A percentile compares a stretch with the other conserved stretches of the same genome.
These are phyloP conservation scores for Lampropteryx suffumata DNA, from an alignment of 2,888 invertebrate species.

Conservation along the genomic window DNA sequence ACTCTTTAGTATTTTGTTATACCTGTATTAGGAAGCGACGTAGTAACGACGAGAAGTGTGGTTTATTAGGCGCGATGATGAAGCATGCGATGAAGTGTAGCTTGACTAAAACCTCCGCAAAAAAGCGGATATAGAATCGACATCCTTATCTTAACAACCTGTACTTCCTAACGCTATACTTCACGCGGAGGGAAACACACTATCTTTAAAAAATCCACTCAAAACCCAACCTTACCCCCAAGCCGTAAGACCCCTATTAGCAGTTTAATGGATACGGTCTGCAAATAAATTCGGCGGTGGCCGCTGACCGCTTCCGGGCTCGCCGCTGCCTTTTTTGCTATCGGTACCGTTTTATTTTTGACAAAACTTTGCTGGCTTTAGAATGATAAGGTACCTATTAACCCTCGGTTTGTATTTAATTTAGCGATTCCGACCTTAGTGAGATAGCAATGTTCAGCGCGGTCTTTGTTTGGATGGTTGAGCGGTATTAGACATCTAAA, in stretches of 20 bases:
- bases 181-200: constrained; percentile 36
- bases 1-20: too few species aligned
- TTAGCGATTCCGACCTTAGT: too few species aligned
- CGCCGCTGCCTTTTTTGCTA: constrained; percentile 42
- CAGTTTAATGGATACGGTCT: constrained; percentile 37
- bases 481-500: too few species aligned
- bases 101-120: constrained; percentile 27
- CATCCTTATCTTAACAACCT: constrained; percentile 63
- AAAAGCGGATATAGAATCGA: constrained; percentile 57
- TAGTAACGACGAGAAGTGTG: too few species aligned
- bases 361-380: constrained; percentile 48
- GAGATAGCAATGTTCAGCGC: too few species aligned
- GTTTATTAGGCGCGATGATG: not conserved
- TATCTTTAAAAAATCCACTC: constrained; percentile 16
- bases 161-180: constrained; percentile 63
- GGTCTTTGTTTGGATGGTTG: too few species aligned
- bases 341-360: constrained; percentile 43
- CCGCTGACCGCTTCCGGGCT: constrained; percentile 59
- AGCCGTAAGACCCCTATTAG: constrained; percentile 16
- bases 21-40: too few species aligned
- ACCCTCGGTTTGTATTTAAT: too few species aligned
- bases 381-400: constrained; percentile 4
- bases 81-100: not conserved
- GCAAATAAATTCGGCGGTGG: constrained; percentile 64
- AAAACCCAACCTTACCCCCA: constrained; percentile 23